Base-by-base conservation (phyloP, 2,113 vertebrate genomes). In the Falco punctatus region DNA sequence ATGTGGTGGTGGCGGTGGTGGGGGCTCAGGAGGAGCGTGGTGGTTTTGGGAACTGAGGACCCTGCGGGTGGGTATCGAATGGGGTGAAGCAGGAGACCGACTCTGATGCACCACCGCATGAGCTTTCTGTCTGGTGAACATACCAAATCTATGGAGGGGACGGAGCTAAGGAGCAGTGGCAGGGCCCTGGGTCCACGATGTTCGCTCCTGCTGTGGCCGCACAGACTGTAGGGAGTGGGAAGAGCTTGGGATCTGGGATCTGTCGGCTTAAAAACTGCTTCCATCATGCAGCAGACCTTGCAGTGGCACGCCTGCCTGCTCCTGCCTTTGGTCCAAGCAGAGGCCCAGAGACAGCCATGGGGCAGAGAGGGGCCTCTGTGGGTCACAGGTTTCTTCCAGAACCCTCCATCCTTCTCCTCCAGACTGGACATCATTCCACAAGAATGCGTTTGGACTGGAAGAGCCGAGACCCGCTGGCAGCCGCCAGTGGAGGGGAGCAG, bases 161-260 rank as follows among this genome's bases (percentile, higher is more conserved):
- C 3, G 23, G 61, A 46, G 61, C 82, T 20, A 44, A 16, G 17
- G 35, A 38, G 74, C 44, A 12, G 27, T 1, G 28, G 7, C 26
- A 3, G 51, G 54, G 48, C 17, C 30, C 14, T 1, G 8, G 58
- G 15, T 19, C 33, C 4, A 2, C 44, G 3, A 35, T 10, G 3
- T 13, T 15, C 4, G 26, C 59, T 26, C 18, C 17, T 20, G 57
- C 40, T 26, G 38, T 1, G 9, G 46, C 69, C 30, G 33, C 15
- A 7, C 2, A 10, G 44, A 28, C 42, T 4, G 14, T 5, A 9
- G 30, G 57, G 55, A 69, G 42, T 7, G 15, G 69, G 48, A 75
- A 6, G 83, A 38, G 64, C 55, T 55, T 12, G 2, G 55, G 28
- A 72, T 22, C 57, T 26, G 3, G 33, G 21, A 27, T 62, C 62